Evolutionary conservation across 2,113 vertebrate species (phyloP), one percentile per base, ranked within the genome.

Genomic region (Centropristis striata): DNA sequence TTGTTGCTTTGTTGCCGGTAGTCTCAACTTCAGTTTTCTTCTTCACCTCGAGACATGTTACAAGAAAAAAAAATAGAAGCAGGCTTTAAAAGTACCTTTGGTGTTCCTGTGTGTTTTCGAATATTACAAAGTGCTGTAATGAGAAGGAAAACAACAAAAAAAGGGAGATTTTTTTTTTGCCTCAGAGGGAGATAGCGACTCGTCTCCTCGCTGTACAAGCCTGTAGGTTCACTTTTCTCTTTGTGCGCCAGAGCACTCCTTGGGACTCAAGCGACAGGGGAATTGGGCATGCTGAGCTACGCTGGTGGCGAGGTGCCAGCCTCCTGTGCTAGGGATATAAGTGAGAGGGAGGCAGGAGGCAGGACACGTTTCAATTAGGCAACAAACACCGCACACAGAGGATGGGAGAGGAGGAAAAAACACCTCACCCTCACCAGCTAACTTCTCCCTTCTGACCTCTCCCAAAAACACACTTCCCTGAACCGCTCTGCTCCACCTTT

Each of bases 111-210:
- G 93, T 95, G 93, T 95, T 94, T 95, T 93, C 81, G 86, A 94
- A 93, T 94, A 92, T 94, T 94, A 91, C 94, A 93, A 95, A 94
- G 94, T 93, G 88, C 86, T 87, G 87, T 95, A 96, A 96, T 95
- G 95, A 95, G 94, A 95, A 92, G 88, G 91, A 95, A 92, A 93
- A 94, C 93, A 94, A 94, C 92, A 92, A 91, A 92, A 93, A 94
- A 83, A 67, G 65, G 65, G 39, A 75, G 68, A 78, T 86, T 85
- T 57, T 76, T 81, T 74, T 78, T 60, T 44, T 90, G 93, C 92
- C 95, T 92, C 85, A 80, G 68, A 95, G 94, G 92, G 67, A 93
- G 94, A 93, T 92, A 81, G 90, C 83, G 86, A 92, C 89, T 91
- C 88, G 78, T 92, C 92, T 94, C 86, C 86, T 85, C 78, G 90